Base-by-base conservation (phyloP, 2,797 vertebrate genomes). In the Fratercula arctica region DNA sequence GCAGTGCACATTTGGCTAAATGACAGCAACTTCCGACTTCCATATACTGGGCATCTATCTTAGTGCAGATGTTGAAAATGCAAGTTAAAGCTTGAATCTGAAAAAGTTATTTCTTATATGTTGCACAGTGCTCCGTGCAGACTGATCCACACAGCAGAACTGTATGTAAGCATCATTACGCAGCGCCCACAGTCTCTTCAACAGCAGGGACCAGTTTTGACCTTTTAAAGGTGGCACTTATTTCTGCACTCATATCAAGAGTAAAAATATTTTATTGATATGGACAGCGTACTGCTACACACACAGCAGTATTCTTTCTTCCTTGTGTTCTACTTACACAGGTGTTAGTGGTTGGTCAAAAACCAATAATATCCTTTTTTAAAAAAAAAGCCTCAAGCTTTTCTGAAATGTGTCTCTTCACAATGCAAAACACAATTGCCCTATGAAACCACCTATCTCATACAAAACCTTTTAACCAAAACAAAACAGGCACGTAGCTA, bases 401-500 rank as follows among this genome's bases (percentile, higher is more conserved):
- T 75, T 78, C 73, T 72, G 57, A 87, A 87, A 60, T 7, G 33
- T 13, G 43, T 37, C 43, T 13, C 43, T 50, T 87, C 3, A 64
- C 76, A 83, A 83, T 18, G 10, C 24, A 66, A 25, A 69, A 45
- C 35, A 41, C 16, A 54, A 73, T 3, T 41, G 35, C 26, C 46
- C 41, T 85, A 33, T 8, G 48, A 87, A 93, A 86, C 35, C 25
- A 70, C 7, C 15, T 77, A 88, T 83, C 80, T 86, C 1, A 0
- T 8, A 51, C 24, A 59, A 84, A 82, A 88, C 92, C 83, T 94
- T 50, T 54, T 26, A 73, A 87, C 35, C 76, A 87, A 85, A 89
- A 37, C 45, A 53, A 74, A 88, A 51, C 41, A 95, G 26, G 29
- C 66, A 89, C 3, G 51, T 11, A 89, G 33, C 31, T 94, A 57